Conservation (phyloP, 2,797 vertebrate species). For the Sebastes kiyomatsui region DNA sequence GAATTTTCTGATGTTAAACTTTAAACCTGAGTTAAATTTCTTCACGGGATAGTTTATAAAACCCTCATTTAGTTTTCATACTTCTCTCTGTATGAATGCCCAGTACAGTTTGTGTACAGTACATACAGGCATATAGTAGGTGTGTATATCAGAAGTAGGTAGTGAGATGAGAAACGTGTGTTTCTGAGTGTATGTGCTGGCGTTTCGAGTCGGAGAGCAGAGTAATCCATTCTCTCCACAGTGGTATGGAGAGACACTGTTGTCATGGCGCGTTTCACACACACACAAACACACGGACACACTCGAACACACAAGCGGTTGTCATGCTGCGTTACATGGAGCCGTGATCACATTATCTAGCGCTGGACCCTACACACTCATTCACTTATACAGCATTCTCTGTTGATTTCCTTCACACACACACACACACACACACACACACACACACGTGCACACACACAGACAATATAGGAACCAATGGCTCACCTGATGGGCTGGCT, state of each 20-base stretch:
- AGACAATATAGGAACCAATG: constrained; percentile 59
- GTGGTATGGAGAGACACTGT: constrained; percentile 87
- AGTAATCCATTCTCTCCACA: constrained; percentile 97
- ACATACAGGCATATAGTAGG: constrained; percentile 16
- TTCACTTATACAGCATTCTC: constrained; percentile 96
- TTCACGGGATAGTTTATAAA: not conserved
- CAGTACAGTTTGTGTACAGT: constrained; percentile 15
- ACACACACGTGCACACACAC: constrained; percentile 55
- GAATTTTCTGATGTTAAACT: not conserved
- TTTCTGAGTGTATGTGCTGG: constrained; percentile 39
- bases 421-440: constrained; percentile 55
- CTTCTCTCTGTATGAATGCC: not conserved
- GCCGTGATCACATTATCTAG: constrained; percentile 98
- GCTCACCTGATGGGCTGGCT: constrained; percentile 63
- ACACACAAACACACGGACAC: constrained; percentile 57
- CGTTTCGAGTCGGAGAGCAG: constrained; percentile 74
- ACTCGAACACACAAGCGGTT: constrained; percentile 73
- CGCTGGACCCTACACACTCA: constrained; percentile 96
- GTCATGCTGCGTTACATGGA: constrained; percentile 98
- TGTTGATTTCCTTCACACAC: constrained; percentile 89
- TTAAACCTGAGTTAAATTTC: not conserved
- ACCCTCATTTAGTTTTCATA: not conserved
- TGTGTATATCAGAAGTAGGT: constrained; percentile 25
- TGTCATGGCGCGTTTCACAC: constrained; percentile 68
- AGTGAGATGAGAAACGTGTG: constrained; percentile 18